Conservation (phyloP, 2,888 invertebrate genomes). For the Diplolepis rosae region DNA sequence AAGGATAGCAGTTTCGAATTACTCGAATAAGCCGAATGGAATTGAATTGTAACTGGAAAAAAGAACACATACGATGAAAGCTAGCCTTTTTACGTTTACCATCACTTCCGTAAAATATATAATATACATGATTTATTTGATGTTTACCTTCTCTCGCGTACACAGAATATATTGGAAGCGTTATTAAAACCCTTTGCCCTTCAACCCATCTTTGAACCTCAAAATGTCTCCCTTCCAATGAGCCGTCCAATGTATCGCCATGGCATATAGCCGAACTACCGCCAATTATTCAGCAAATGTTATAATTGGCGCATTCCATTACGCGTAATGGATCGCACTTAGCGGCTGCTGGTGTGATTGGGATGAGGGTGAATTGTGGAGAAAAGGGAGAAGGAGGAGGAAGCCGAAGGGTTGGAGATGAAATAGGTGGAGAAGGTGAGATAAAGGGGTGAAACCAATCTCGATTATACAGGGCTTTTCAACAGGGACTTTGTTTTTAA, state of each 20-base stretch:
- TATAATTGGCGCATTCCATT: constrained; percentile 73
- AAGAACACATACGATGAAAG: constrained; percentile 25
- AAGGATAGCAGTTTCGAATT: constrained; percentile 4
- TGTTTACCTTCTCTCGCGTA: constrained; percentile 57
- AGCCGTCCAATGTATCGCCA: constrained; percentile 47
- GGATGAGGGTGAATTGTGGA: constrained; percentile 41
- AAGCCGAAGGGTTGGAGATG: background rate
- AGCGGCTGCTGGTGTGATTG: constrained; percentile 71
- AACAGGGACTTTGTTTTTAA: too few relatives aligned
- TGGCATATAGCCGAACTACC: constrained; percentile 57
- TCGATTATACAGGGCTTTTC: constrained; percentile 70
- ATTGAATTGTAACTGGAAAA: constrained; percentile 15
- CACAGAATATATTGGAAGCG: constrained; percentile 34
- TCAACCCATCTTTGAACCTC: constrained; percentile 34
- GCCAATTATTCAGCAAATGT: constrained; percentile 73
- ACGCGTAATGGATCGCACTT: constrained; percentile 73
- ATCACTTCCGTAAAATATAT: constrained; percentile 62
- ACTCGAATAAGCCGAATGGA: background rate
- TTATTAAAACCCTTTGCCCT: constrained; percentile 52
- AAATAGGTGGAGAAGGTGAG: constrained; percentile 32
- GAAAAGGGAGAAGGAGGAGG: constrained; percentile 25
- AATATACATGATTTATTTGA: constrained; percentile 70
- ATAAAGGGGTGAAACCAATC: constrained; percentile 64
- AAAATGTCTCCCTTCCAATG: constrained; percentile 42
- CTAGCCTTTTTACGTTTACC: constrained; percentile 63